Evolutionary conservation across 1,140 invertebrate species (phyloP).

Genomic region (Aporrectodea caliginosa): DNA sequence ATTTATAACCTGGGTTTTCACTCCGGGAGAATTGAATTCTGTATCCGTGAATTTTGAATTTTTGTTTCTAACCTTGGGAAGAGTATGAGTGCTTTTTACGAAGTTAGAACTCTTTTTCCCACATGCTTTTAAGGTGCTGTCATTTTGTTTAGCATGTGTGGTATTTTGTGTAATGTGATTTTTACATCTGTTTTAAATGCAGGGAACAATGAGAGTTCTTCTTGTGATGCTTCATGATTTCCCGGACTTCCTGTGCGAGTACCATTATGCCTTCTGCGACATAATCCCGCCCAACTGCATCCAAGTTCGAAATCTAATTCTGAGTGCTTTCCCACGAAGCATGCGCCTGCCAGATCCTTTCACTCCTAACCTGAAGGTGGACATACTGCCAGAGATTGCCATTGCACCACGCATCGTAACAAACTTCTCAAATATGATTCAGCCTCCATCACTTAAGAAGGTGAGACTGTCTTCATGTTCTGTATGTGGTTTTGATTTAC

Average conservation of each 20-base stretch:
- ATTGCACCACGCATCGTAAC: conserved; percentile 80
- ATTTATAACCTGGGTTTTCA: too few relatives aligned
- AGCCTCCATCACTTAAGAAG: conserved; percentile 82
- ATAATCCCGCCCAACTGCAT: conserved; percentile 98
- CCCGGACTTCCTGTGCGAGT: conserved; percentile 97
- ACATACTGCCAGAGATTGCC: conserved; percentile 80
- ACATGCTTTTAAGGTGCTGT: background rate
- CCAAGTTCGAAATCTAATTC: conserved; percentile 95
- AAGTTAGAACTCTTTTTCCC: conserved; percentile 11
- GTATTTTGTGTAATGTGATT: conserved; percentile 26
- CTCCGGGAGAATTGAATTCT: too few relatives aligned
- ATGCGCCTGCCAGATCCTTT: conserved; percentile 98
- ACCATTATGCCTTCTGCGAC: conserved; percentile 99
- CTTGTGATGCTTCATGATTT: conserved; percentile 96
- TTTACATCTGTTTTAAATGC: background rate
- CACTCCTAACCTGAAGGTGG: conserved; percentile 88
- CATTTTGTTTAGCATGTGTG: background rate
- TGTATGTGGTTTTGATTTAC: background rate
- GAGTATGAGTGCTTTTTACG: too few relatives aligned
- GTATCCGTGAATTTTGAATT: too few relatives aligned
- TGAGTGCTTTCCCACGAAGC: conserved; percentile 94
- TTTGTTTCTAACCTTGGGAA: background rate
- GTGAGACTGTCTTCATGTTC: conserved; percentile 38
- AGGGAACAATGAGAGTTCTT: conserved; percentile 91
- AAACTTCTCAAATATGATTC: conserved; percentile 82